Percentiles rank a stretch among this genome's conserved stretches.
Conservation (phyloP, 92 coral and sea anemone species). For the Palythoa caribaeorum region DNA sequence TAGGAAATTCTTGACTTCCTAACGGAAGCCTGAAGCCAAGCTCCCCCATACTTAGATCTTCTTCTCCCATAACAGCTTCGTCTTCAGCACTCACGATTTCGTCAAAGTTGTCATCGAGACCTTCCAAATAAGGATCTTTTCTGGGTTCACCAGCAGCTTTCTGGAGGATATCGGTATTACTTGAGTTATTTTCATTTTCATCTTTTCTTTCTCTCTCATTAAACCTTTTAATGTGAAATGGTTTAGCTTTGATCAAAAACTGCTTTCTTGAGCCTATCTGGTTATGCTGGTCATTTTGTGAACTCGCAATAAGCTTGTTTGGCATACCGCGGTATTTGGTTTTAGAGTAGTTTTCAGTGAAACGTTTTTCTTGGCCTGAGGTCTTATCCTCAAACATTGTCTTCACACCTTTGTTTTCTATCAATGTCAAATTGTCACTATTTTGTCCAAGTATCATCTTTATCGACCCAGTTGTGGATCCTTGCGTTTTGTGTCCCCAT, state of each 20-base stretch:
- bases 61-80: conserved; percentile 49
- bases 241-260: background rate
- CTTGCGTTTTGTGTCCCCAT: background rate
- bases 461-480: background rate
- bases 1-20: background rate
- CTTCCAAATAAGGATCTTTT: background rate
- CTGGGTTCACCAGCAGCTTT: background rate
- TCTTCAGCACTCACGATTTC: conserved; percentile 9
- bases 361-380: background rate
- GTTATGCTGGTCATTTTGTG: background rate
- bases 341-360: background rate
- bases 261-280: background rate
- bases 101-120: conserved; percentile 4
- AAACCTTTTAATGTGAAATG: background rate
- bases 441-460: background rate
- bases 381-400: background rate
- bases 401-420: background rate
- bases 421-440: background rate
- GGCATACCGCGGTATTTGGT: background rate
- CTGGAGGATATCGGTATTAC: background rate
- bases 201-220: background rate
- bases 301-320: background rate
- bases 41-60: background rate
- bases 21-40: background rate
- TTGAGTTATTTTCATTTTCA: background rate